Percentiles rank a stretch among this genome's conserved stretches.
These are phyloP conservation scores for Sinopyrophorus schimmeli DNA, from an alignment of 2,888 invertebrate species.

Conservation along the genomic window DNA sequence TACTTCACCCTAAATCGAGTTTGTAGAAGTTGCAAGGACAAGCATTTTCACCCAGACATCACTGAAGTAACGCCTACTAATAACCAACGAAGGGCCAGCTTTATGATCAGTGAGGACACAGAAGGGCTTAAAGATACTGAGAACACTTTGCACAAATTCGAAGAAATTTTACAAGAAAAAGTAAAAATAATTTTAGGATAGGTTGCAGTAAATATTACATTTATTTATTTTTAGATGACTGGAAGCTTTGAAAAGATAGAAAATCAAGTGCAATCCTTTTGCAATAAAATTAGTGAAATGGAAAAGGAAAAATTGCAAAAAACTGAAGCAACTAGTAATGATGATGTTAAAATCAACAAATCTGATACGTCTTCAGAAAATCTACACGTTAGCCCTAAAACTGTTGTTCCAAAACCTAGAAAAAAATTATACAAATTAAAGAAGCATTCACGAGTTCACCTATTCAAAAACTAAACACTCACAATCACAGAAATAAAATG, in stretches of 20 bases:
- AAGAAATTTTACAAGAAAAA: conserved; percentile 38
- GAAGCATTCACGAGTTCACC: conserved; percentile 5
- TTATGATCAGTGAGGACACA: conserved; percentile 15
- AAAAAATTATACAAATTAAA: conserved; percentile 1
- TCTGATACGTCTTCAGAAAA: background rate
- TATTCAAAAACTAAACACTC: too few relatives aligned
- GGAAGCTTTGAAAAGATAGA: conserved; percentile 47
- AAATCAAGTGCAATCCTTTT: conserved; percentile 52
- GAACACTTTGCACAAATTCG: conserved; percentile 29
- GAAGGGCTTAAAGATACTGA: conserved; percentile 17
- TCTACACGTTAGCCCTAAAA: background rate
- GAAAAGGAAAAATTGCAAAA: conserved; percentile 37
- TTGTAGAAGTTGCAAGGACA: conserved; percentile 24
- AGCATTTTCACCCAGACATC: too few relatives aligned
- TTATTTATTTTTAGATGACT: conserved; percentile 38
- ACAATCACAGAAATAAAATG: too few relatives aligned
- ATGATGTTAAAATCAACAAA: background rate
- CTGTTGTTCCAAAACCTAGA: conserved; percentile 10
- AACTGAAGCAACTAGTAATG: background rate
- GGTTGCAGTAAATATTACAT: background rate
- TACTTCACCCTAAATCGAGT: conserved; percentile 2
- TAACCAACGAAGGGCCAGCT: too few relatives aligned
- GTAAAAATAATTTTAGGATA: conserved; percentile 22
- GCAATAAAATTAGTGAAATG: conserved; percentile 46
- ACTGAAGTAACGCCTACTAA: too few relatives aligned